These are phyloP conservation scores for Sylvietta virens DNA, from an alignment of 2,113 vertebrate species.

Conservation along the genomic window DNA sequence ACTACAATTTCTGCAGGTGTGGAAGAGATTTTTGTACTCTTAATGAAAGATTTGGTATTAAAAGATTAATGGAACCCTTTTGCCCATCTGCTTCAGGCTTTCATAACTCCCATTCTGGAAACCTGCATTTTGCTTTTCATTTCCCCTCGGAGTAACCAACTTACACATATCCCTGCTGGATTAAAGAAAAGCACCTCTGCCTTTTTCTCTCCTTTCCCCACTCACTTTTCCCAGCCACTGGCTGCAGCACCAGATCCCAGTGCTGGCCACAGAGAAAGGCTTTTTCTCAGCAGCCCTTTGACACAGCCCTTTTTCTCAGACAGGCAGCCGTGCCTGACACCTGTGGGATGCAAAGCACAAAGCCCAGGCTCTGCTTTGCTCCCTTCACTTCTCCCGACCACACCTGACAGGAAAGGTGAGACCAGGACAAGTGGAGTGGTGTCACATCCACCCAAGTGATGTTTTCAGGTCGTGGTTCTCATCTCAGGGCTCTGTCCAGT, in stretches of 20 bases:
- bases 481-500: neutral
- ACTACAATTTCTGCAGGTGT: conserved; percentile 31
- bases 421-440: neutral
- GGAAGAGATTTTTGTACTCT: neutral
- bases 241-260: neutral
- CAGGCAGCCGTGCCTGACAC: neutral
- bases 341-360: neutral
- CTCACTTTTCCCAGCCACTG: neutral
- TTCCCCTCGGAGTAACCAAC: neutral
- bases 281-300: neutral
- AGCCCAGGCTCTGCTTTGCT: neutral
- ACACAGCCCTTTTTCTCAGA: neutral
- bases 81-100: neutral
- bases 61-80: conserved; percentile 15
- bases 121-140: neutral
- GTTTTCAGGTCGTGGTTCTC: neutral
- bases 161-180: neutral
- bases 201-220: neutral
- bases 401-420: neutral
- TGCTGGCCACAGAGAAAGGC: neutral
- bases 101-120: neutral
- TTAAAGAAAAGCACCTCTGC: neutral
- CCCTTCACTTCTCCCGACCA: neutral
- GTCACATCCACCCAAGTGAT: neutral
- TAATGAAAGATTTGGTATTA: conserved; percentile 23